A percentile compares a stretch with the other conserved stretches of the same genome.
Conservation (phyloP, 2,113 vertebrate species). For the Alethe diademata region DNA sequence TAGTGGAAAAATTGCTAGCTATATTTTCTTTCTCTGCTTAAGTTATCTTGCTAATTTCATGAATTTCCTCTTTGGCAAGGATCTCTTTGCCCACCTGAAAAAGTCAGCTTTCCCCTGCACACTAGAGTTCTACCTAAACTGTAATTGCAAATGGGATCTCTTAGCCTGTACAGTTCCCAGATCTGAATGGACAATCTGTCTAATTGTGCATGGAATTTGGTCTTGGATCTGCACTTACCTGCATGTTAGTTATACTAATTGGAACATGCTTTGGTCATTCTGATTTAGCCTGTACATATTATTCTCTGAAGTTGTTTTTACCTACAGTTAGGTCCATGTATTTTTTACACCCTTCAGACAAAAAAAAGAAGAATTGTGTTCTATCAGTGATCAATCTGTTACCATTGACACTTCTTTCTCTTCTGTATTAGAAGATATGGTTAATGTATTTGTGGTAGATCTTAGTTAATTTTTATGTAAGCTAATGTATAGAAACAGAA, state of each 20-base stretch:
- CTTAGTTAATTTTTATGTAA: neutral
- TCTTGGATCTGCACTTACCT: neutral
- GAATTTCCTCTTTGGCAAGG: neutral
- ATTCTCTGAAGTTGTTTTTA: neutral
- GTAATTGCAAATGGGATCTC: neutral
- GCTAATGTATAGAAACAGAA: neutral
- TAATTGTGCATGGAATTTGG: neutral
- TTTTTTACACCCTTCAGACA: neutral
- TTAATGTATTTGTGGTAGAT: neutral
- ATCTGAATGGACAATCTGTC: neutral
- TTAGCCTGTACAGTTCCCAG: neutral
- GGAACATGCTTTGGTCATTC: neutral
- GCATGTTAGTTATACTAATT: neutral
- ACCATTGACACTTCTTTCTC: neutral
- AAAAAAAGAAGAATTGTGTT: neutral
- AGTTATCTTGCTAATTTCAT: neutral
- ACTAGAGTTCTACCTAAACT: neutral
- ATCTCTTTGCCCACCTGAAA: neutral
- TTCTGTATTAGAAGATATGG: neutral
- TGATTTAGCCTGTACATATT: neutral
- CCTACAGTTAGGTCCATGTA: neutral
- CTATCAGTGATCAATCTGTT: neutral
- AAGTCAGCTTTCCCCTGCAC: neutral
- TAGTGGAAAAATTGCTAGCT: neutral
- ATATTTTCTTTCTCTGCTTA: neutral